A percentile compares a stretch with the other conserved stretches of the same genome.
phyloP scores from a whole-genome alignment of 2,888 invertebrate species.

The Phengaris alcon region DNA sequence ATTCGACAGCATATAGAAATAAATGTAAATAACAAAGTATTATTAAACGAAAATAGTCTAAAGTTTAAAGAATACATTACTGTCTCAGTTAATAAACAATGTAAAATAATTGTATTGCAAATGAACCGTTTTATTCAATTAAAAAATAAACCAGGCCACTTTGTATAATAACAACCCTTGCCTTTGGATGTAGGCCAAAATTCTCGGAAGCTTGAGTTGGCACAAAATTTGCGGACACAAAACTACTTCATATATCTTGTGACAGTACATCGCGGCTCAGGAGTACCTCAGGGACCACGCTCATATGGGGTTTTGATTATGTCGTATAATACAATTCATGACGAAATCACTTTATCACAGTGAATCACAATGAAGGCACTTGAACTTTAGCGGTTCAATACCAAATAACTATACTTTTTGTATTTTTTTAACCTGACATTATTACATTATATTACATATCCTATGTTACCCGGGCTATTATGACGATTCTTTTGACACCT shows the following conservation, averaged over 20 bases:
- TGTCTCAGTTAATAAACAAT: too few relatives aligned
- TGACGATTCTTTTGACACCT: too few relatives aligned
- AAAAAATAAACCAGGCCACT: background rate
- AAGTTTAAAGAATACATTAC: background rate
- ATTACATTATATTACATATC: too few relatives aligned
- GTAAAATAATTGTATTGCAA: background rate
- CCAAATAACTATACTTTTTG: too few relatives aligned
- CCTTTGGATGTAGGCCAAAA: slow-evolving; percentile 18
- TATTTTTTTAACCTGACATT: too few relatives aligned
- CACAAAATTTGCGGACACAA: slow-evolving; percentile 9
- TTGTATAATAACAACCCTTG: background rate
- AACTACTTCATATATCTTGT: background rate
- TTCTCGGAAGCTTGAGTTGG: slow-evolving; percentile 16
- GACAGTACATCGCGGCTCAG: background rate
- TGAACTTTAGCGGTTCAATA: too few relatives aligned
- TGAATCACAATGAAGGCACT: too few relatives aligned
- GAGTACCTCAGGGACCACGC: background rate
- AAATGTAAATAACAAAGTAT: background rate
- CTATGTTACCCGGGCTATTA: too few relatives aligned
- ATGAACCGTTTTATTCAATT: background rate
- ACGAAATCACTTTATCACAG: too few relatives aligned
- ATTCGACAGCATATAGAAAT: background rate
- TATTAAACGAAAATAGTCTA: background rate
- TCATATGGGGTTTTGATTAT: background rate
- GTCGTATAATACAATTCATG: background rate